Evolutionary conservation across 35 echinoderm and acorn worm genomes (phyloP), one percentile per base, ranked within the genome.

Genomic region (Lytechinus pictus): DNA sequence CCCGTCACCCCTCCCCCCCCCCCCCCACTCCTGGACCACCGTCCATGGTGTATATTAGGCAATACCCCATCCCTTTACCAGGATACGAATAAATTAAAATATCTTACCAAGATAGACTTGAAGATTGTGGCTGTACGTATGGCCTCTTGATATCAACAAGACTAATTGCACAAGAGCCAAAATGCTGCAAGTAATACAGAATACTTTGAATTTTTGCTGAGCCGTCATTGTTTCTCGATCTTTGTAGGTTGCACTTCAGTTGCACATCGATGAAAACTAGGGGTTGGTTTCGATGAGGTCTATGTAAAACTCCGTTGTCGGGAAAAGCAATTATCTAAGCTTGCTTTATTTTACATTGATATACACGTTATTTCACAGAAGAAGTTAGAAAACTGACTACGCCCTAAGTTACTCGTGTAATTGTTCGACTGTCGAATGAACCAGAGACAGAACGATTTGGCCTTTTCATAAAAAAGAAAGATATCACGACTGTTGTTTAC

Each of bases 61-160:
- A 44, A 44, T 44, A 44, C 33, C 33, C 33, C 33, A 44, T 44
- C 33, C 33, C 33, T 44, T 44, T 44, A 44, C 33, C 33, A 44
- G 33, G 33, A 44, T 44, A 44, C 33, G 33, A 44, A 1, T 1
- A 44, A 44, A 44, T 44, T 0, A 9, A 33, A 90, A 90, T 52
- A 90, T 52, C 88, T 90, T 90, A 90, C 88, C 88, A 8, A 29
- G 14, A 3, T 52, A 2, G 5, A 33, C 88, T 54, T 90, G 88
- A 44, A 54, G 14, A 29, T 5, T 10, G 27, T 90, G 52, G 52
- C 52, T 5, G 11, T 90, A 9, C 29, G 3, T 13, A 12, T 54
- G 88, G 16, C 88, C 88, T 12, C 88, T 90, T 90, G 88, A 52
- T 12, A 90, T 6, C 88, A 90, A 90, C 28, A 90, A 44, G 29